Evolutionary conservation across 2,888 invertebrate genomes (phyloP).

Genomic region (Leucophora obtusa): DNA sequence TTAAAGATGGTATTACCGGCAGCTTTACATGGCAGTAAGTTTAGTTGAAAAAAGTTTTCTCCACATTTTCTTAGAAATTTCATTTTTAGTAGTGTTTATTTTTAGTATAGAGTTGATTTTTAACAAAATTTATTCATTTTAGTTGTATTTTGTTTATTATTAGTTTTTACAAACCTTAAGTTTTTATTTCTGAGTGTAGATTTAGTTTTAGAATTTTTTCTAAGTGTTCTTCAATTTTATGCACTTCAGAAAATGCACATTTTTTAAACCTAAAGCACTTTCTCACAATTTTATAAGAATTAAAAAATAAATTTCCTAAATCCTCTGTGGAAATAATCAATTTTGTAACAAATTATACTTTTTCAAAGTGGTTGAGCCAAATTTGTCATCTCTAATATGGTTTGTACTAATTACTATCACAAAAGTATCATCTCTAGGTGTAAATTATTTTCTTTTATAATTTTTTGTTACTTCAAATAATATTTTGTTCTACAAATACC

Average conservation of each 20-base stretch:
- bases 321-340: too few relatives aligned
- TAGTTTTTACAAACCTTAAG: not conserved
- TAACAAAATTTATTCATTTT: not conserved
- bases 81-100: not conserved
- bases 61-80: conserved; percentile 11
- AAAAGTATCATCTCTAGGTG: too few relatives aligned
- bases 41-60: conserved; percentile 37
- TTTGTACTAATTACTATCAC: too few relatives aligned
- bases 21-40: conserved; percentile 92
- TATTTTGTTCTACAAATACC: too few relatives aligned
- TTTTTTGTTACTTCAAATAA: too few relatives aligned
- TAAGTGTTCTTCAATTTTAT: conserved; percentile 5
- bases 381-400: too few relatives aligned
- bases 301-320: too few relatives aligned
- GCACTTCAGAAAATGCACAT: not conserved
- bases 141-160: not conserved
- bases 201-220: conserved; percentile 17
- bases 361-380: too few relatives aligned
- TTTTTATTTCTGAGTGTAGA: not conserved
- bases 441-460: too few relatives aligned
- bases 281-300: not conserved
- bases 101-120: not conserved
- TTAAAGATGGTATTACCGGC: conserved; percentile 88
- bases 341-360: too few relatives aligned
- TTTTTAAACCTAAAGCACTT: not conserved